phyloP scores from a whole-genome alignment of 1,140 invertebrate species.

The Drosophila athabasca region DNA sequence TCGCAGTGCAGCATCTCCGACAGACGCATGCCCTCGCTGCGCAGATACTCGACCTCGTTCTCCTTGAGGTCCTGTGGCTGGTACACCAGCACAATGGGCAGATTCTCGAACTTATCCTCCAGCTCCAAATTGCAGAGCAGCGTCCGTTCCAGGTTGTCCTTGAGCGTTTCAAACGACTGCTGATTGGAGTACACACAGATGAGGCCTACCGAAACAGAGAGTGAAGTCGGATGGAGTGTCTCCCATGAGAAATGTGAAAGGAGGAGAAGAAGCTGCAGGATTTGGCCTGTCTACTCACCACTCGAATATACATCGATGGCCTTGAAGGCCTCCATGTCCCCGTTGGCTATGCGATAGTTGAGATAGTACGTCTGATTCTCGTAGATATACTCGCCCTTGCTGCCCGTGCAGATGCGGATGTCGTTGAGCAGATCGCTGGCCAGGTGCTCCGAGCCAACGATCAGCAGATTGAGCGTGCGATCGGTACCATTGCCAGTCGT shows the following conservation, averaged over 20 bases:
- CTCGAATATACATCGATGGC: slow-evolving; percentile 83
- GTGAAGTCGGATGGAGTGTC: background rate
- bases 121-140: slow-evolving; percentile 95
- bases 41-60: slow-evolving; percentile 91
- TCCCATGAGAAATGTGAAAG: background rate
- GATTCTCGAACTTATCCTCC: slow-evolving; percentile 92
- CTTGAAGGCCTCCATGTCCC: slow-evolving; percentile 86
- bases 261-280: background rate
- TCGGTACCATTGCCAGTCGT: slow-evolving; percentile 83
- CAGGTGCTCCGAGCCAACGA: slow-evolving; percentile 90
- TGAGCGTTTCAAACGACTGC: slow-evolving; percentile 95
- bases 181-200: slow-evolving; percentile 96
- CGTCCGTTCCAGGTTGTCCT: slow-evolving; percentile 95
- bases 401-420: slow-evolving; percentile 86
- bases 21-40: slow-evolving; percentile 95
- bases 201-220: slow-evolving; percentile 86
- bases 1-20: slow-evolving; percentile 89
- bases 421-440: slow-evolving; percentile 91
- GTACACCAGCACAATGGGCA: slow-evolving; percentile 95
- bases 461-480: slow-evolving; percentile 89
- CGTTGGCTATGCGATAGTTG: slow-evolving; percentile 93
- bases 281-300: slow-evolving; percentile 84
- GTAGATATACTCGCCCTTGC: slow-evolving; percentile 93
- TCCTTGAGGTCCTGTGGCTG: slow-evolving; percentile 93
- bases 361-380: slow-evolving; percentile 93